Evolutionary conservation across 2,888 invertebrate species (phyloP).

Genomic region (Lasioglossum zephyrum): DNA sequence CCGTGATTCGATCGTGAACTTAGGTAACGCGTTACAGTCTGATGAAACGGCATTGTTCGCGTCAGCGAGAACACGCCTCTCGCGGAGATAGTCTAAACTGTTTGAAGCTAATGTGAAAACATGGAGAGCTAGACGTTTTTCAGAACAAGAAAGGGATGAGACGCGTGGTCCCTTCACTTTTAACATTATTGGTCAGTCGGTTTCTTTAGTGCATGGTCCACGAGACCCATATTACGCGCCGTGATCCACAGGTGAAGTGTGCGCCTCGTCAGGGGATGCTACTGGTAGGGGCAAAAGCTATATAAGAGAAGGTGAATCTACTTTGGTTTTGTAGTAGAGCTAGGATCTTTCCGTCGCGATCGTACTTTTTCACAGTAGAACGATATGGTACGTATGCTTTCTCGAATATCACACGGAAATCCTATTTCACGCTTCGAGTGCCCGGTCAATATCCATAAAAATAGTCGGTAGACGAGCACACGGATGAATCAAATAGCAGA

Average conservation of each 20-base stretch:
- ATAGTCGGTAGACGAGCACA: not conserved
- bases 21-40: conserved; percentile 2
- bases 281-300: conserved; percentile 80
- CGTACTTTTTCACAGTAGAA: conserved; percentile 56
- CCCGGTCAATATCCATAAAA: conserved; percentile 6
- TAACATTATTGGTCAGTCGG: conserved; percentile 27
- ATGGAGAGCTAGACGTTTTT: not conserved
- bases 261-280: conserved; percentile 52
- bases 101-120: not conserved
- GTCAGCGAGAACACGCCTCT: not conserved
- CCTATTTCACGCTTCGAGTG: not conserved
- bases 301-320: conserved; percentile 80
- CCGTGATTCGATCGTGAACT: not conserved
- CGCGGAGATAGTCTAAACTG: not conserved
- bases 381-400: conserved; percentile 67
- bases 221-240: conserved; percentile 70
- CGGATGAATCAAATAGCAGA: not conserved
- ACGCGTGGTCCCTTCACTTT: conserved; percentile 55
- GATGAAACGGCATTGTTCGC: not conserved
- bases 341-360: conserved; percentile 75
- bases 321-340: conserved; percentile 80
- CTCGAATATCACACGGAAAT: not conserved
- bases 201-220: conserved; percentile 47
- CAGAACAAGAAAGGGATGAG: conserved; percentile 44
- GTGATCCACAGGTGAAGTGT: conserved; percentile 70